phyloP scores from a whole-genome alignment of 2,888 invertebrate species.

The Caenorhabditis doughertyi region DNA sequence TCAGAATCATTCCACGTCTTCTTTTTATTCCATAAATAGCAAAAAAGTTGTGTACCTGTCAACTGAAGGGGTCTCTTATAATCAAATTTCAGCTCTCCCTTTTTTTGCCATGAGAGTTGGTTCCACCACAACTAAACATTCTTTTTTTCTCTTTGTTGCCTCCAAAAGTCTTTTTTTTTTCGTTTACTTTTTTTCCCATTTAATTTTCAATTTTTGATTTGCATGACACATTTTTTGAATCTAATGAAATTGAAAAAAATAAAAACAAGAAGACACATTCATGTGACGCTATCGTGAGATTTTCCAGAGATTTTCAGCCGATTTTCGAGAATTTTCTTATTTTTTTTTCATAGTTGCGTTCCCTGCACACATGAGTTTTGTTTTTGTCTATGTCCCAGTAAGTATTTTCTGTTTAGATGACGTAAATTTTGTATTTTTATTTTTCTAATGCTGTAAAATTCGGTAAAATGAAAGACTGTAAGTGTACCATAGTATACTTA shows the following conservation, averaged over 20 bases:
- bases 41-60: conserved; percentile 45
- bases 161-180: conserved; percentile 2
- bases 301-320: too few relatives aligned
- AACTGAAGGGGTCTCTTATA: neutral
- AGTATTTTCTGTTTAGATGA: too few relatives aligned
- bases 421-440: too few relatives aligned
- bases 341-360: too few relatives aligned
- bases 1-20: too few relatives aligned
- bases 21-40: conserved; percentile 23
- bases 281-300: too few relatives aligned
- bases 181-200: neutral
- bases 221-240: neutral
- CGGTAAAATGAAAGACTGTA: too few relatives aligned
- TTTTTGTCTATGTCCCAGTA: too few relatives aligned
- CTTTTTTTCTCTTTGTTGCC: neutral
- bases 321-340: too few relatives aligned
- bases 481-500: too few relatives aligned
- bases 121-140: neutral
- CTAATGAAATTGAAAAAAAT: neutral
- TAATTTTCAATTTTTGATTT: conserved; percentile 5
- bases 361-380: too few relatives aligned
- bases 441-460: too few relatives aligned
- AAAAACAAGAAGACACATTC: neutral
- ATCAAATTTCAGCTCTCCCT: conserved; percentile 17
- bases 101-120: neutral